These are phyloP conservation scores for Drosophila atripex DNA, from an alignment of 2,888 invertebrate genomes.

Conservation along the genomic window DNA sequence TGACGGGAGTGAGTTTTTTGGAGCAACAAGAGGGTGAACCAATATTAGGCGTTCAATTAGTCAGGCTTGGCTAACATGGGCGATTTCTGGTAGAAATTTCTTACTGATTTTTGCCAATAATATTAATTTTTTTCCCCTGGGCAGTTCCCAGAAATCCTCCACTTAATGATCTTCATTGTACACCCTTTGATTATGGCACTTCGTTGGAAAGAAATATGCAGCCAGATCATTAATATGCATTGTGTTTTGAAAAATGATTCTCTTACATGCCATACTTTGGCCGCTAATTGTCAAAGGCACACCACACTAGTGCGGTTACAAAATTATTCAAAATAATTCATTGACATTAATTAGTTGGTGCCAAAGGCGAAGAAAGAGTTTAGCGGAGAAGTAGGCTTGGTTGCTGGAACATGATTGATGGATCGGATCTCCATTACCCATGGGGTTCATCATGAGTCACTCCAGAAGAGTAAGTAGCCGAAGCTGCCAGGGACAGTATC, in stretches of 20 bases:
- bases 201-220: conserved; percentile 18
- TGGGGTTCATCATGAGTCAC: conserved; percentile 64
- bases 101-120: not conserved
- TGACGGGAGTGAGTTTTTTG: conserved; percentile 10
- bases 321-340: conserved; percentile 46
- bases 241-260: conserved; percentile 56
- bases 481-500: not conserved
- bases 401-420: conserved; percentile 63
- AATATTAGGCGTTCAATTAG: conserved; percentile 54
- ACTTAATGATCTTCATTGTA: conserved; percentile 26
- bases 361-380: conserved; percentile 3
- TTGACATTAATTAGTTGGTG: conserved; percentile 66
- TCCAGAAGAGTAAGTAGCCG: not conserved
- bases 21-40: conserved; percentile 13
- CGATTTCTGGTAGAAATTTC: no score
- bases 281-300: conserved; percentile 45
- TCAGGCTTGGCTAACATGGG: conserved; percentile 33
- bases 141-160: conserved; percentile 30
- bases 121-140: not conserved
- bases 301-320: conserved; percentile 10
- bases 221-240: conserved; percentile 53
- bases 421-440: conserved; percentile 22
- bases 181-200: conserved; percentile 18
- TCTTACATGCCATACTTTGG: conserved; percentile 21
- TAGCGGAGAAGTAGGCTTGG: conserved; percentile 7